Conservation (phyloP, 92 coral and sea anemone genomes). For the Heteractis magnifica region DNA sequence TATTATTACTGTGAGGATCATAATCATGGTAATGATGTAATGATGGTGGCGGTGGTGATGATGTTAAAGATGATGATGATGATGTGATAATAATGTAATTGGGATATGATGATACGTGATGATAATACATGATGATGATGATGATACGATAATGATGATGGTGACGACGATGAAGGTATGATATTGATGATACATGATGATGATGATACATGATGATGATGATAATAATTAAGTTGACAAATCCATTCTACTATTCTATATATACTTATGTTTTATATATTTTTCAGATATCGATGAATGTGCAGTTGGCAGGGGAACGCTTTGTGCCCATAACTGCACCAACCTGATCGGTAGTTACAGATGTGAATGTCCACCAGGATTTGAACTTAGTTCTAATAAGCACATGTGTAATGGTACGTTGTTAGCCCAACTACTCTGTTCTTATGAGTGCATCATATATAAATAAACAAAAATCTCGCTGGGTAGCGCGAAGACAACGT, state of each 20-base stretch:
- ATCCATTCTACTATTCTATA: too few relatives aligned
- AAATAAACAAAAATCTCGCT: too few relatives aligned
- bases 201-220: neutral
- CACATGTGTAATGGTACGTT: slow-evolving; percentile 20
- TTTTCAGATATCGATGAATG: slow-evolving; percentile 64
- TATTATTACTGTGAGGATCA: too few relatives aligned
- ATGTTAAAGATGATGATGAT: too few relatives aligned
- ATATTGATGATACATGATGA: neutral
- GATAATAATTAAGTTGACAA: neutral
- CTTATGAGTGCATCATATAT: too few relatives aligned
- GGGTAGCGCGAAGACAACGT: too few relatives aligned
- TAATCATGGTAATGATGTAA: too few relatives aligned
- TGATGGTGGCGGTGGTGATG: too few relatives aligned
- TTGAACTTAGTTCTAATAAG: slow-evolving; percentile 4
- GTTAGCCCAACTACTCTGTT: neutral
- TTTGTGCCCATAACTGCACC: slow-evolving; percentile 41
- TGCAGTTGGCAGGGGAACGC: slow-evolving; percentile 9
- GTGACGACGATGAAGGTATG: neutral
- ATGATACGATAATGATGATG: neutral
- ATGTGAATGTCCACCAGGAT: slow-evolving; percentile 42
- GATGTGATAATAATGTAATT: too few relatives aligned
- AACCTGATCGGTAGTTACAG: slow-evolving; percentile 59
- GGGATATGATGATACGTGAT: too few relatives aligned
- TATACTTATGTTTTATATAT: neutral
- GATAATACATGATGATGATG: neutral